Evolutionary conservation across 2,113 vertebrate species (phyloP), one percentile per base, ranked within the genome.

Genomic region (Spea bombifrons): DNA sequence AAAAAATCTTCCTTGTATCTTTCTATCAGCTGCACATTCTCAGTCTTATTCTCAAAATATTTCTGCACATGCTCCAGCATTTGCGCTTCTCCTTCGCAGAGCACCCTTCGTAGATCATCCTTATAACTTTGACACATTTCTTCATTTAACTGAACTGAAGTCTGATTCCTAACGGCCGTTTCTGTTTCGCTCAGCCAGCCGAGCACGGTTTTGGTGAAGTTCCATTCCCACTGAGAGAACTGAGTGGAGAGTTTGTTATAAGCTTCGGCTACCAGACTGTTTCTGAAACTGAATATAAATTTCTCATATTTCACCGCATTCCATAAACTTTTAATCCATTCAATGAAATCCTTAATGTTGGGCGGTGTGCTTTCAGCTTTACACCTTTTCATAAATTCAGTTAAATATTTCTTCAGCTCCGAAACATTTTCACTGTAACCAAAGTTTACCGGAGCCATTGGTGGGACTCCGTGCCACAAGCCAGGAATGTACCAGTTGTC

Each of bases 401-500:
- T 78, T n/a, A 90, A 73, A 52, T 87, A 49, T 50, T 49, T 45
- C 9, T 69, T 69, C 3, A 69, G 10, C 8, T 49, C 12, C 4
- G 0, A 50, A 49, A 88, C 81, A 45, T 85, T 84, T 44, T 89
- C 88, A 0, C 87, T 88, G 76, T 90, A 90, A 2, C 83, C 88
- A 64, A 79, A 17, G 75, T 85, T 90, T 16, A 86, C 84, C 0
- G 86, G n/a, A 0, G 88, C 88, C 87, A 87, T 88, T 45, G 88
- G 87, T 4, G 85, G 88, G 0, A 72, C 78, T 2, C 88, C 88
- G 0, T 86, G 84, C 87, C 88, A 88, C 17, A 89, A 73, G 52
- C 84, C 81, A 2, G 87, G 88, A 53, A 89, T 80, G 30, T 87
- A 84, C 88, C 88, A 89, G 3, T 84, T 52, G 0, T 89, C 84